These are phyloP conservation scores for Augochlora pura DNA, from an alignment of 1,140 invertebrate genomes.

Conservation along the genomic window DNA sequence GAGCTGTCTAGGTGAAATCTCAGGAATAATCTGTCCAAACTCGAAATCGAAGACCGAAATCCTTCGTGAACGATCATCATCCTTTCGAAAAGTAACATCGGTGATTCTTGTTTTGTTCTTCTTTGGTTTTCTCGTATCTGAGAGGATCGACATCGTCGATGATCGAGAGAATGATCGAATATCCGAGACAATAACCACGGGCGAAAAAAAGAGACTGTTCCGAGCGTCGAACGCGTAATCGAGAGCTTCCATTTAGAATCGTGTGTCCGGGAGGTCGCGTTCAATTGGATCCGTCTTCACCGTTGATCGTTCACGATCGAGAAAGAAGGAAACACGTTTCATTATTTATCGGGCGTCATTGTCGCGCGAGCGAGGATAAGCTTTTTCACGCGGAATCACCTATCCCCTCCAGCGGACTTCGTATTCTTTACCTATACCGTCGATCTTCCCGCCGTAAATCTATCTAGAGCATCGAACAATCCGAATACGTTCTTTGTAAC, in stretches of 20 bases:
- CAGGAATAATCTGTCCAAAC: conserved; percentile 32
- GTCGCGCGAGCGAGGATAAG: conserved; percentile 3
- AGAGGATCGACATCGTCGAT: background rate
- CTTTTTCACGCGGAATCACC: conserved; percentile 7
- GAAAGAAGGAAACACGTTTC: background rate
- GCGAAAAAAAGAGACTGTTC: conserved; percentile 8
- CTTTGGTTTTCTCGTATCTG: background rate
- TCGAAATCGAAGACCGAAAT: background rate
- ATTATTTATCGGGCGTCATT: conserved; percentile 16
- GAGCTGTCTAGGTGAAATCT: conserved; percentile 23
- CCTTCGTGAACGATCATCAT: conserved; percentile 17
- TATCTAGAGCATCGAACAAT: background rate
- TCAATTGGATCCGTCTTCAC: background rate
- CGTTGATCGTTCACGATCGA: conserved; percentile 22
- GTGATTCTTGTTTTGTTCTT: background rate
- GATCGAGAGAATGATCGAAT: background rate
- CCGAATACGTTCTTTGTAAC: background rate
- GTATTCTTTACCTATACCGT: background rate
- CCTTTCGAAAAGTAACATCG: background rate
- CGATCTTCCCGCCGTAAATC: background rate
- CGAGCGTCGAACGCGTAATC: conserved; percentile 26
- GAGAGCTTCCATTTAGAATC: conserved; percentile 48
- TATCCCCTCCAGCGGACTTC: background rate
- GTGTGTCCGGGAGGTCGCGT: conserved; percentile 4
- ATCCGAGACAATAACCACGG: conserved; percentile 44